Conservation (phyloP, 2,113 vertebrate species). For the Jacana jacana region DNA sequence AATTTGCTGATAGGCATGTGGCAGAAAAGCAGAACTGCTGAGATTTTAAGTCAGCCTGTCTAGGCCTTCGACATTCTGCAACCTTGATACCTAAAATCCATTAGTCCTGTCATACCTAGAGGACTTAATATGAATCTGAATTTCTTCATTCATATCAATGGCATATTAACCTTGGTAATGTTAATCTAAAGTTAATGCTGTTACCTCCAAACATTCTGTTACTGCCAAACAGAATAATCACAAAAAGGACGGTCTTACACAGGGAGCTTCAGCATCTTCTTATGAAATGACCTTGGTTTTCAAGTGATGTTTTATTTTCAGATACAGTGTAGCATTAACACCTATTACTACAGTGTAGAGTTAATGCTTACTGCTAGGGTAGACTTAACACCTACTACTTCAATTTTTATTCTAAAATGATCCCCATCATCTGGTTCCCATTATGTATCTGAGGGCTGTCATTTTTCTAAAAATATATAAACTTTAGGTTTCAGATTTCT, state of each 20-base stretch:
- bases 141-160: neutral
- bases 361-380: neutral
- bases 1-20: neutral
- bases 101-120: neutral
- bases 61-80: neutral
- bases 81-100: neutral
- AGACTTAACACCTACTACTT: neutral
- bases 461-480: neutral
- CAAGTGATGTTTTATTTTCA: neutral
- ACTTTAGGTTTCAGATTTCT: neutral
- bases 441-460: neutral
- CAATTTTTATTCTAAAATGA: neutral
- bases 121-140: neutral
- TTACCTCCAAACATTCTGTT: neutral
- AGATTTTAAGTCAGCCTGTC: neutral
- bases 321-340: neutral
- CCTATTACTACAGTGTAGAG: neutral
- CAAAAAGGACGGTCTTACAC: neutral
- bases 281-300: neutral
- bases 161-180: neutral
- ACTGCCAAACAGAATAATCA: neutral
- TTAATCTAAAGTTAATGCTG: neutral
- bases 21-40: neutral
- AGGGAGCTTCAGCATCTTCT: neutral
- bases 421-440: neutral